Conservation (phyloP, 2,888 invertebrate species). For the Isoperla grammatica region DNA sequence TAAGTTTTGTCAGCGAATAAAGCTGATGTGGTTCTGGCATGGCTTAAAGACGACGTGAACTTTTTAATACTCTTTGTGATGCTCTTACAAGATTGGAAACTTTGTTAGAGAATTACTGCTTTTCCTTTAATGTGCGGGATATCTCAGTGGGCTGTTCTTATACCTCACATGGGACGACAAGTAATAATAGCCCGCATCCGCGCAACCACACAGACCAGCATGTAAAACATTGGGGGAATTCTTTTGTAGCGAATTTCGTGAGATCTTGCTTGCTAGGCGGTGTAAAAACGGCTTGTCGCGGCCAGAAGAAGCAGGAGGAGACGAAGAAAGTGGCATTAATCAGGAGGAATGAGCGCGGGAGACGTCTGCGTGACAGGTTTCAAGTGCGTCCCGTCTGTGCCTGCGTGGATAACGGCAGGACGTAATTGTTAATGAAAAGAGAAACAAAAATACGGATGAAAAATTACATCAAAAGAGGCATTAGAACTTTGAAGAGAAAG, state of each 20-base stretch:
- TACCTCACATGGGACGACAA: slow-evolving; percentile 2
- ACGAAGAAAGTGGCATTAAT: slow-evolving; percentile 13
- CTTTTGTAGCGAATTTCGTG: too few species aligned
- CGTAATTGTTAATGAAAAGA: slow-evolving; percentile 17
- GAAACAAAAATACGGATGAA: slow-evolving; percentile 11
- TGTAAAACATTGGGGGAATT: too few species aligned
- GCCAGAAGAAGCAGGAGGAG: background rate
- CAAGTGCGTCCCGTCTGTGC: background rate
- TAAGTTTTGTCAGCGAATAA: slow-evolving; percentile 14
- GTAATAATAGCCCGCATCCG: background rate
- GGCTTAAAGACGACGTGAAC: slow-evolving; percentile 7
- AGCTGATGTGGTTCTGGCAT: slow-evolving; percentile 11
- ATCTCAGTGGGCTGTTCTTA: background rate
- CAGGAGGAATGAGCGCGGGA: slow-evolving; percentile 5
- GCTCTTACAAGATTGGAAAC: slow-evolving; percentile 17
- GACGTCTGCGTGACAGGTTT: background rate
- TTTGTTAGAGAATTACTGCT: slow-evolving; percentile 13
- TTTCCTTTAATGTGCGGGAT: slow-evolving; percentile 2
- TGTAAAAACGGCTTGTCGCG: too few species aligned
- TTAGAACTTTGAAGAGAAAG: slow-evolving; percentile 9
- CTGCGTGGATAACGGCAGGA: slow-evolving; percentile 6
- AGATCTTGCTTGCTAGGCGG: too few species aligned
- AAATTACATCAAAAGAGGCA: slow-evolving; percentile 7
- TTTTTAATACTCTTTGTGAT: slow-evolving; percentile 17
- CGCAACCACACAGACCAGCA: too few species aligned